Evolutionary conservation across 1,140 invertebrate species (phyloP).

Genomic region (Sycophaga agraensis): DNA sequence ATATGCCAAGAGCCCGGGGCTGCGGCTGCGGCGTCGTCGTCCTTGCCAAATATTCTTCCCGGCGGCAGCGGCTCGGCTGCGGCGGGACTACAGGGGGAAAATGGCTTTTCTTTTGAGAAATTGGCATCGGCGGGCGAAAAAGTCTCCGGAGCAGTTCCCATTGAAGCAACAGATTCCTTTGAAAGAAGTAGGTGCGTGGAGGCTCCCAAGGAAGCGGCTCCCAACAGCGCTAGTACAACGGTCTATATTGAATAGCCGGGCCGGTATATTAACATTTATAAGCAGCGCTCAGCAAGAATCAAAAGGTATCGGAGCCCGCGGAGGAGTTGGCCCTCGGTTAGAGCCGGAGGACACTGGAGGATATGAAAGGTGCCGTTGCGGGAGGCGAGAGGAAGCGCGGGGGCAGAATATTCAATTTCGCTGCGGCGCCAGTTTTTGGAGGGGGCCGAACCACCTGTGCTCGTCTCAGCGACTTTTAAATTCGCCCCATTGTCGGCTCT

Average conservation of each 20-base stretch:
- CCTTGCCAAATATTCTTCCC: neutral
- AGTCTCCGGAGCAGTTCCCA: neutral
- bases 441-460: conserved; percentile 43
- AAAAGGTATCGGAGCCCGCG: conserved; percentile 37
- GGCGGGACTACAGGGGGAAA: neutral
- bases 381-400: neutral
- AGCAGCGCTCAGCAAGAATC: conserved; percentile 43
- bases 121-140: conserved; percentile 9
- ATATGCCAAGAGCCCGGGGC: neutral
- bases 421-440: conserved; percentile 48
- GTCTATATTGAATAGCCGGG: conserved; percentile 12
- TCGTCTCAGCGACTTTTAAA: conserved; percentile 53
- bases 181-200: neutral
- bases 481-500: conserved; percentile 52
- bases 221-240: neutral
- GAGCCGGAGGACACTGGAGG: too few species aligned
- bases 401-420: conserved; percentile 49
- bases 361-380: conserved; percentile 1
- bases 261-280: conserved; percentile 53
- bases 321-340: too few species aligned
- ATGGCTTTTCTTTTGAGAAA: conserved; percentile 19
- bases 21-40: neutral
- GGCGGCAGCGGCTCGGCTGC: neutral
- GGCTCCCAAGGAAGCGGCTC: too few species aligned
- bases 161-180: conserved; percentile 2